Evolutionary conservation across 2,113 vertebrate genomes (phyloP).

Genomic region (Sminthopsis crassicaudata): DNA sequence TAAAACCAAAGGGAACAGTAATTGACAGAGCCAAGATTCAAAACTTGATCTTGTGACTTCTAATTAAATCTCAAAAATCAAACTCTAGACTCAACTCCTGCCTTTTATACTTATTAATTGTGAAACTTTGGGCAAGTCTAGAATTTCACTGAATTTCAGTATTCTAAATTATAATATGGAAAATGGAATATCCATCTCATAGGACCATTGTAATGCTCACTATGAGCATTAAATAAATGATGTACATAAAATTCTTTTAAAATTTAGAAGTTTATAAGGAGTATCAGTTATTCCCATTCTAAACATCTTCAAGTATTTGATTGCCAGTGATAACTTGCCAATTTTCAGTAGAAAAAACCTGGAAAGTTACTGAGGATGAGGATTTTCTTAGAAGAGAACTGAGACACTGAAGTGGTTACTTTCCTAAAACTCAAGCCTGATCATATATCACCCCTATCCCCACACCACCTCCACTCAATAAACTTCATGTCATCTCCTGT

Average conservation of each 20-base stretch:
- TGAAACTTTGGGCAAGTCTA: background rate
- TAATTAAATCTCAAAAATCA: background rate
- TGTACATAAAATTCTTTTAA: background rate
- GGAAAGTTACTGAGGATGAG: background rate
- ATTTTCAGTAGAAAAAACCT: fast-evolving
- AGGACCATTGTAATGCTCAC: background rate
- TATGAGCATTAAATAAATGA: background rate
- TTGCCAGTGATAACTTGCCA: background rate
- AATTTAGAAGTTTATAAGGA: background rate
- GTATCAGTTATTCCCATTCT: background rate
- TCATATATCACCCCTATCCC: background rate
- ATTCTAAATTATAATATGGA: background rate
- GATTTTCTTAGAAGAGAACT: background rate
- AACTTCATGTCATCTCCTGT: background rate
- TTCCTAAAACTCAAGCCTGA: background rate
- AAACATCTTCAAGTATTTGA: fast-evolving
- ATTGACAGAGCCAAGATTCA: background rate
- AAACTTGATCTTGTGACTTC: background rate
- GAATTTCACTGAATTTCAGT: background rate
- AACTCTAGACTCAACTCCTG: background rate
- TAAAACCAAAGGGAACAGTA: background rate
- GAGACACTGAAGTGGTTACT: background rate
- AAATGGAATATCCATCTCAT: background rate
- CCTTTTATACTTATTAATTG: background rate
- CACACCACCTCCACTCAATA: background rate